phyloP scores from a whole-genome alignment of 2,113 vertebrate genomes.

The Girardinichthys multiradiatus region DNA sequence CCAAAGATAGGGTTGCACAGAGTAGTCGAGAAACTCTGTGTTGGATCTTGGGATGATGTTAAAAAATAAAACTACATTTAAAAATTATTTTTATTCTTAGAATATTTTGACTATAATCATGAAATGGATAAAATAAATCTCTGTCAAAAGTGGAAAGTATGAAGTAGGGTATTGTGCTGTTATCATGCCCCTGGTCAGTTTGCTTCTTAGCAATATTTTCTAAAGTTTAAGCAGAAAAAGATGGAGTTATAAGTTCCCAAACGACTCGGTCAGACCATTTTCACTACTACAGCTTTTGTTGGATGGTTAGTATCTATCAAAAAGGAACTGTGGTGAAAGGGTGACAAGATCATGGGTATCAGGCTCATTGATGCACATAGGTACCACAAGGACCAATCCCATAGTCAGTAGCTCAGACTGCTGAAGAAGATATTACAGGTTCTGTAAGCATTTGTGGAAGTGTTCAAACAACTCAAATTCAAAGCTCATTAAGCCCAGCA shows the following conservation, averaged over 20 bases:
- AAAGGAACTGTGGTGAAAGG: not conserved
- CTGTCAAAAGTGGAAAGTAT: not conserved
- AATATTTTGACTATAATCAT: too few species aligned
- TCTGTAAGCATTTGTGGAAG: not conserved
- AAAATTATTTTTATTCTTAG: too few species aligned
- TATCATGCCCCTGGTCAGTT: not conserved
- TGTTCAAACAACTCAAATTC: not conserved
- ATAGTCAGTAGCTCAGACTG: too few species aligned
- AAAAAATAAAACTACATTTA: not conserved
- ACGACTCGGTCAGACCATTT: too few species aligned
- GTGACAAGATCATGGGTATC: not conserved
- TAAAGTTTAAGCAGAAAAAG: not conserved
- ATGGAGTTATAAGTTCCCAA: too few species aligned
- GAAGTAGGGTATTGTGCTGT: not conserved
- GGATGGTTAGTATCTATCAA: not conserved
- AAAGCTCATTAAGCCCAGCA: slow-evolving; percentile 4
- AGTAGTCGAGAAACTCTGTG: not conserved
- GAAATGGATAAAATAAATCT: not conserved
- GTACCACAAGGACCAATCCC: not conserved
- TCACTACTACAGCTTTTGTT: not conserved
- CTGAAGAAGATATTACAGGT: not conserved
- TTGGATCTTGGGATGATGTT: not conserved
- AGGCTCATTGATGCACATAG: not conserved
- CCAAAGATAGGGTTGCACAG: not conserved
- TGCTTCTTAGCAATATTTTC: not conserved